Conservation (phyloP, 2,113 vertebrate genomes). For the Rostratula benghalensis region DNA sequence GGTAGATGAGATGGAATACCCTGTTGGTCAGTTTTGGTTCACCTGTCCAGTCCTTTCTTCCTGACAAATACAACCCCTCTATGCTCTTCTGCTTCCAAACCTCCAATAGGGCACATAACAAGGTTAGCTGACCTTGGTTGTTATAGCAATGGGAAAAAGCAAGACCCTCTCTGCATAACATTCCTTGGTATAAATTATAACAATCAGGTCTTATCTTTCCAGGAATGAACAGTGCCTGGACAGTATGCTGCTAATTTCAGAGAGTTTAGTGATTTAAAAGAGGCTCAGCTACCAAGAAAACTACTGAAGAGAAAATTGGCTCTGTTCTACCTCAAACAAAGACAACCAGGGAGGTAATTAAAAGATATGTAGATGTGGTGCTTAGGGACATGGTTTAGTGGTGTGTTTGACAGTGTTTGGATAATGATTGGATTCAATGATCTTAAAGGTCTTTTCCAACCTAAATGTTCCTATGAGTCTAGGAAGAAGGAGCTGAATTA, state of each 20-base stretch:
- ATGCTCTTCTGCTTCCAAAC: background rate
- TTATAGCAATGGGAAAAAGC: background rate
- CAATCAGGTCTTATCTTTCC: background rate
- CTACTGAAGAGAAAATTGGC: background rate
- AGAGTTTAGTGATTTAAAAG: background rate
- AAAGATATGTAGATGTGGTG: background rate
- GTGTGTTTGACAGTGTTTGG: background rate
- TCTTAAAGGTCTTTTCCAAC: background rate
- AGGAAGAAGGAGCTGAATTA: background rate
- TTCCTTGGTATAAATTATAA: background rate
- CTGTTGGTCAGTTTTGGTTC: background rate
- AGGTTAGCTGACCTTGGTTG: background rate
- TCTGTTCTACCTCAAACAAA: background rate
- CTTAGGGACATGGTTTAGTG: background rate
- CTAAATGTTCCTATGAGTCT: background rate
- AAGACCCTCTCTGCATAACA: background rate
- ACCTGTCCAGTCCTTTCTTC: background rate
- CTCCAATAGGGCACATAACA: background rate
- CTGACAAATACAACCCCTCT: background rate
- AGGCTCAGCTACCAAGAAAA: background rate
- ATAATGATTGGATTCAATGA: background rate
- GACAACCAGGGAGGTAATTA: background rate
- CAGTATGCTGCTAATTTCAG: background rate
- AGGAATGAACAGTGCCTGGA: background rate
- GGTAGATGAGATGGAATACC: background rate